Percentiles rank a stretch among this genome's conserved stretches.
Conservation (phyloP, 2,113 vertebrate species). For the Leuciscus idus region DNA sequence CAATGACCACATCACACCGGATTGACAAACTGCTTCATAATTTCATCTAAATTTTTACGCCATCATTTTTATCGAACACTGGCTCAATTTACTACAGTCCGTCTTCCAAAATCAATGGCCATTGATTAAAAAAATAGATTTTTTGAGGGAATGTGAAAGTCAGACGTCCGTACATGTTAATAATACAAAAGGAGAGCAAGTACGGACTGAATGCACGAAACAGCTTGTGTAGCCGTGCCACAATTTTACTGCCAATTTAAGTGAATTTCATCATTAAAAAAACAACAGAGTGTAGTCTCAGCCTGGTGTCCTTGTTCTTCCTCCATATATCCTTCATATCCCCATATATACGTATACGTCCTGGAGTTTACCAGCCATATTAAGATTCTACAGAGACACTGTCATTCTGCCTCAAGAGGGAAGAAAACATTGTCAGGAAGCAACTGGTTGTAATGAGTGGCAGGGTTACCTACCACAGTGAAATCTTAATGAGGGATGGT, state of each 20-base stretch:
- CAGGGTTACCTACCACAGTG: conserved; percentile 68
- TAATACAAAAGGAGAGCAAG: conserved; percentile 18
- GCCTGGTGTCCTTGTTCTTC: neutral
- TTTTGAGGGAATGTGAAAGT: conserved; percentile 23
- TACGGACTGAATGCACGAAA: neutral
- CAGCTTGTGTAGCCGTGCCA: neutral
- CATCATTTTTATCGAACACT: conserved; percentile 14
- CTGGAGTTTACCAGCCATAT: conserved; percentile 68
- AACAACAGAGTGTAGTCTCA: neutral
- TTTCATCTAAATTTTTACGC: conserved; percentile 10
- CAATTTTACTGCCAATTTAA: neutral
- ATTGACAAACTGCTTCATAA: conserved; percentile 20
- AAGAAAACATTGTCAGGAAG: conserved; percentile 70
- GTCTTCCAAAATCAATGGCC: conserved; percentile 37
- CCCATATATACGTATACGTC: neutral
- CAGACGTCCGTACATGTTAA: conserved; percentile 26
- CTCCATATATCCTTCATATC: neutral
- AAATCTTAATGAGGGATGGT: conserved; percentile 74
- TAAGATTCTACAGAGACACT: conserved; percentile 72
- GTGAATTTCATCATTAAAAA: neutral
- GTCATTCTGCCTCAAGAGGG: conserved; percentile 65
- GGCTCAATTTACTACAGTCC: conserved; percentile 32
- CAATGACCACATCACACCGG: neutral
- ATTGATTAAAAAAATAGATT: conserved; percentile 20
- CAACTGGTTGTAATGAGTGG: conserved; percentile 77